Percentiles rank a stretch among this genome's conserved stretches.
Evolutionary conservation across 2,888 invertebrate genomes (phyloP).

Genomic region (Biston betularia): DNA sequence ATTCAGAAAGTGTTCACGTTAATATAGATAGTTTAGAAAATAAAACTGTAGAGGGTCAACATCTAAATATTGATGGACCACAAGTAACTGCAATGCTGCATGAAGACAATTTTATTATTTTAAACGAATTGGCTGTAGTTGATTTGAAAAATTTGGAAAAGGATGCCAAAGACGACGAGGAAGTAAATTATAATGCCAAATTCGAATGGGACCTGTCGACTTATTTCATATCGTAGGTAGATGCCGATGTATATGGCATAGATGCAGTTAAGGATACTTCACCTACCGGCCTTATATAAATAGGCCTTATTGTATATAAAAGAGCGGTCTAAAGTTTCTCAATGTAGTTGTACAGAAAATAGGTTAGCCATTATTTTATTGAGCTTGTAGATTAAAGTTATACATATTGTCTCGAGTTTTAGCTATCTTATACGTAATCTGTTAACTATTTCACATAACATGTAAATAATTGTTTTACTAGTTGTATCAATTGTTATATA

Average conservation of each 20-base stretch:
- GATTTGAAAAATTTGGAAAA: slow-evolving; percentile 28
- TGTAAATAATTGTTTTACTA: slow-evolving; percentile 31
- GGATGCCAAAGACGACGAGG: slow-evolving; percentile 70
- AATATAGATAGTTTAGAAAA: slow-evolving; percentile 38
- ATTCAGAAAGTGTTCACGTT: slow-evolving; percentile 59
- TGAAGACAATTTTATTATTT: slow-evolving; percentile 16
- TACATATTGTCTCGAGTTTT: slow-evolving; percentile 49
- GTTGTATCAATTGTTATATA: slow-evolving; percentile 26
- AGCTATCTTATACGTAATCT: slow-evolving; percentile 55
- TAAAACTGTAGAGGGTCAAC: slow-evolving; percentile 20
- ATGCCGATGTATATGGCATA: slow-evolving; percentile 37
- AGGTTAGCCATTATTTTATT: slow-evolving; percentile 36
- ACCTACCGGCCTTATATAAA: slow-evolving; percentile 31
- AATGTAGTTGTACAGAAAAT: slow-evolving; percentile 63
- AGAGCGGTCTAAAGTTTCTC: slow-evolving; percentile 67
- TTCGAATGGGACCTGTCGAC: slow-evolving; percentile 75
- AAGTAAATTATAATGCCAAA: slow-evolving; percentile 68
- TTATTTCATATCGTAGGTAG: slow-evolving; percentile 81
- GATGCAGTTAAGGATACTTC: slow-evolving; percentile 25
- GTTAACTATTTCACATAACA: slow-evolving; percentile 35
- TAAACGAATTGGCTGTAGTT: slow-evolving; percentile 17
- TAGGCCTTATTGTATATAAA: slow-evolving; percentile 52
- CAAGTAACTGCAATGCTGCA: slow-evolving; percentile 1
- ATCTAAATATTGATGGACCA: slow-evolving; percentile 2
- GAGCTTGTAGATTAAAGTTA: slow-evolving; percentile 53